Evolutionary conservation across 2,888 invertebrate genomes (phyloP).

Genomic region (Acronicta alni): DNA sequence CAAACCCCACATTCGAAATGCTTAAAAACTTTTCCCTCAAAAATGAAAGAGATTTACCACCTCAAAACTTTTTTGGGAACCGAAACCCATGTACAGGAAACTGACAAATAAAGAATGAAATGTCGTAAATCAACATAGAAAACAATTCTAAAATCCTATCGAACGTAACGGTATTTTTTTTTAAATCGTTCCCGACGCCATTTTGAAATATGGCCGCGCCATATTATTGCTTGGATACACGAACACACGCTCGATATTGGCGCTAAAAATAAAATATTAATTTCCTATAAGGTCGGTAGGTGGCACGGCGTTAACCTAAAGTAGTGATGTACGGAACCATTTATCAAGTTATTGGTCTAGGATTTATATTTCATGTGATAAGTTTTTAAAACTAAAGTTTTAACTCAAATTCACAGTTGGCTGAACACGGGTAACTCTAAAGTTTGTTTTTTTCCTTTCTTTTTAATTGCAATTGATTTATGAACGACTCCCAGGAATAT

Average conservation of each 20-base stretch:
- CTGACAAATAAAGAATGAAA: slow-evolving; percentile 47
- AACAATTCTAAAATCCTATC: slow-evolving; percentile 58
- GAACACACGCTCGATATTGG: slow-evolving; percentile 71
- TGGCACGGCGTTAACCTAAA: slow-evolving; percentile 72
- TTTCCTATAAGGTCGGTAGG: slow-evolving; percentile 77
- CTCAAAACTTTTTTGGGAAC: slow-evolving; percentile 15
- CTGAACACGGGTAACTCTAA: slow-evolving; percentile 13
- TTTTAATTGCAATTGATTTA: slow-evolving; percentile 12
- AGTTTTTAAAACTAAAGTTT: slow-evolving; percentile 31
- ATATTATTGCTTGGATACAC: slow-evolving; percentile 77
- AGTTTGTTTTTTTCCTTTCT: background rate
- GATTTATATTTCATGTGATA: slow-evolving; percentile 48
- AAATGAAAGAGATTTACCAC: slow-evolving; percentile 26
- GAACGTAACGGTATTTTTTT: slow-evolving; percentile 64
- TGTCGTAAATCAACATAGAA: slow-evolving; percentile 56
- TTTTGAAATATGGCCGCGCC: slow-evolving; percentile 79
- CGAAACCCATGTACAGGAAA: slow-evolving; percentile 7
- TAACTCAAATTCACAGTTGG: slow-evolving; percentile 7
- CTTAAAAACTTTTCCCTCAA: slow-evolving; percentile 1
- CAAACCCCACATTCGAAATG: background rate
- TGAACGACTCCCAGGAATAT: background rate
- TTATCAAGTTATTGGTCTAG: slow-evolving; percentile 55
- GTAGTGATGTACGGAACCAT: slow-evolving; percentile 59
- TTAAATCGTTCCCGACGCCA: slow-evolving; percentile 75
- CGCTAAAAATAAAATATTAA: slow-evolving; percentile 86